phyloP scores from a whole-genome alignment of 92 coral and sea anemone species.

The Palythoa caribaeorum region DNA sequence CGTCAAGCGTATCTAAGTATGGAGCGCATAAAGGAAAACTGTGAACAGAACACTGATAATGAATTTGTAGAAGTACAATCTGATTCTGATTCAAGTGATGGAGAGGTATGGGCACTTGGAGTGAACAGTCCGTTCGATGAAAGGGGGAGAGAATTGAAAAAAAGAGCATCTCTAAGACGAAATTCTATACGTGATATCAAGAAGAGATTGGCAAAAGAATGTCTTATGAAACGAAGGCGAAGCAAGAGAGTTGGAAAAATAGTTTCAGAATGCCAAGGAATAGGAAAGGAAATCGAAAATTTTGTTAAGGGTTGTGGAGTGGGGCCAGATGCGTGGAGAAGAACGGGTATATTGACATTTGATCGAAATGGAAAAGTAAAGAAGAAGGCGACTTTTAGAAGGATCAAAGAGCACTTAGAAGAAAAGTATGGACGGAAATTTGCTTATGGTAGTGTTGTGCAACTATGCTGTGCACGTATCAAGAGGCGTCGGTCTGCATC shows the following conservation, averaged over 20 bases:
- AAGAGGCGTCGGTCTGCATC: conserved; percentile 23
- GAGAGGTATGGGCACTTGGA: conserved; percentile 17
- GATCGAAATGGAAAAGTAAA: conserved; percentile 70
- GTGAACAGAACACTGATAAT: too few species aligned
- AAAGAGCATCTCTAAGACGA: conserved; percentile 33
- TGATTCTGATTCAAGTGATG: not conserved
- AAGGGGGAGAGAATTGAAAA: conserved; percentile 50
- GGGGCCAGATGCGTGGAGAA: conserved; percentile 76
- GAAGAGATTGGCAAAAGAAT: conserved; percentile 33
- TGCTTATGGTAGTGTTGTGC: conserved; percentile 73
- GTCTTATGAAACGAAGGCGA: conserved; percentile 48
- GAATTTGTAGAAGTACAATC: too few species aligned
- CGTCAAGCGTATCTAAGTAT: conserved; percentile 57
- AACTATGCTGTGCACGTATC: conserved; percentile 73
- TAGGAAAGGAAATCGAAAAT: conserved; percentile 63
- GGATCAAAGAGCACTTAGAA: conserved; percentile 70
- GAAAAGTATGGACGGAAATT: conserved; percentile 55
- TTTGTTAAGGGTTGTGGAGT: conserved; percentile 60
- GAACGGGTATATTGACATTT: conserved; percentile 70
- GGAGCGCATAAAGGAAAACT: too few species aligned
- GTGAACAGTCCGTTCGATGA: too few species aligned
- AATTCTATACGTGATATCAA: conserved; percentile 49
- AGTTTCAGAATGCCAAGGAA: conserved; percentile 55
- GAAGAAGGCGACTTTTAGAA: conserved; percentile 71
- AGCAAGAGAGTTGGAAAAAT: conserved; percentile 59